Base-by-base conservation (phyloP, 1,140 invertebrate species). In the Temnothorax curvispinosus region DNA sequence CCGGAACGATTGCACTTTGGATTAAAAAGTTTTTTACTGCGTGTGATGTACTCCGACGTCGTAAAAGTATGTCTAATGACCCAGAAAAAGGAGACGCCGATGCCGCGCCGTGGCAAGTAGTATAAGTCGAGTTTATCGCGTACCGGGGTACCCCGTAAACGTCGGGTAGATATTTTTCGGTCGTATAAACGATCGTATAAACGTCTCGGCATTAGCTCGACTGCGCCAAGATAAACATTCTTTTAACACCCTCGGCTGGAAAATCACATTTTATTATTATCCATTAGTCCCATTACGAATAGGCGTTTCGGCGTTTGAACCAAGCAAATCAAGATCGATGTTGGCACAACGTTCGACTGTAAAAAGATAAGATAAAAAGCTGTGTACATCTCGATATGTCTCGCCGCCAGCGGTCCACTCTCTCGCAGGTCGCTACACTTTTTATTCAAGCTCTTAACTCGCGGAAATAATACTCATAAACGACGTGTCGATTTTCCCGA, bases 391-490 rank as follows among this genome's bases (percentile, higher is more conserved):
- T 60, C 74, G 56, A 27, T 8, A 7, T 38, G 3, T 38, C 60
- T 41, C 47, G 15, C 38, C 13, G 9, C 15, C 58, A 8, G 7
- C 8, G 38, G 13, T 60, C 13, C 15, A 15, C 1, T 9, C 5
- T 44, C 8, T 60, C 15, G 72, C 52, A 35, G 35, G 21, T 8
- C 18, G 9, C n/a, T 74, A 38, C 47, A 6, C 21, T 54, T 85
- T 87, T 75, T 50, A 76, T 32, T 58, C 41, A 9, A 54, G 52
- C 58, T 56, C 52, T 54, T 21, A 15, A 38, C 21, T 32, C 60
- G 52, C 52, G 77, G 62, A 87, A 91, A 86, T 52, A 87, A 78
- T 87, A 52, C 52, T 88, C 89, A 80, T 91, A 91, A 90, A 90
- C 80, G 89, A 64, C 52, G 41, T 58, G 77, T 86, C 74, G 74